A percentile compares a stretch with the other conserved stretches of the same genome.
phyloP scores from a whole-genome alignment of 2,888 invertebrate species.

The Drosophila anomalata region DNA sequence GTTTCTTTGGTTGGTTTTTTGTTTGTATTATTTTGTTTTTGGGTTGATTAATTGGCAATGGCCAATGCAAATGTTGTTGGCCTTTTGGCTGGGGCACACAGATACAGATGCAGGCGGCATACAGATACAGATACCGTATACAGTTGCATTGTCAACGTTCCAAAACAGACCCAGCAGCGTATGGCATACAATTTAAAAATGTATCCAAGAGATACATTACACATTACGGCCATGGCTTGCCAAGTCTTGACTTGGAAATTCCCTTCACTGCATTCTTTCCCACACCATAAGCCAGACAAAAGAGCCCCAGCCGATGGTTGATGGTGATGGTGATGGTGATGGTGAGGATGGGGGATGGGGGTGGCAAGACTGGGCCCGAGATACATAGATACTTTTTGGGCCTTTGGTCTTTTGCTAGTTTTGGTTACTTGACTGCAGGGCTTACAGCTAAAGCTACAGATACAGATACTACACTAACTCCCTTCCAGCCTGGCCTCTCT shows the following conservation, averaged over 20 bases:
- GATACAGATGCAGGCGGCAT: slow-evolving; percentile 11
- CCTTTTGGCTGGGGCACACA: slow-evolving; percentile 46
- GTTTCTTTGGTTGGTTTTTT: slow-evolving; percentile 14
- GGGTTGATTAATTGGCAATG: slow-evolving; percentile 75
- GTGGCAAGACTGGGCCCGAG: slow-evolving; percentile 8
- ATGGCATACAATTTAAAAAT: slow-evolving; percentile 71
- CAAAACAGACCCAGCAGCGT: slow-evolving; percentile 63
- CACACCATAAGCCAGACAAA: slow-evolving; percentile 57
- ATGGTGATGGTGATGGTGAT: neutral
- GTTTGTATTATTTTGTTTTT: slow-evolving; percentile 21
- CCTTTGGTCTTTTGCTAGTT: slow-evolving; percentile 61
- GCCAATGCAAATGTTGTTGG: slow-evolving; percentile 70
- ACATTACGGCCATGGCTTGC: slow-evolving; percentile 70
- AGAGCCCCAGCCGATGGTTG: slow-evolving; percentile 15
- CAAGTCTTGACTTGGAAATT: slow-evolving; percentile 75
- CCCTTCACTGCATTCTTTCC: slow-evolving; percentile 81
- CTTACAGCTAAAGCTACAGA: slow-evolving; percentile 36
- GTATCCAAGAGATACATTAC: slow-evolving; percentile 76
- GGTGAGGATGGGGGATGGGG: neutral
- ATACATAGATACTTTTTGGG: slow-evolving; percentile 58
- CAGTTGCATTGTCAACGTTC: slow-evolving; percentile 67
- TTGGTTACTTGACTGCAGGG: slow-evolving; percentile 66
- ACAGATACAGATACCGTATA: slow-evolving; percentile 11
- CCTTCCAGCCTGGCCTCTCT: neutral
- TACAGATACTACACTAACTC: neutral